These are phyloP conservation scores for Parnassius mnemosyne DNA, from an alignment of 2,888 invertebrate species.

Conservation along the genomic window DNA sequence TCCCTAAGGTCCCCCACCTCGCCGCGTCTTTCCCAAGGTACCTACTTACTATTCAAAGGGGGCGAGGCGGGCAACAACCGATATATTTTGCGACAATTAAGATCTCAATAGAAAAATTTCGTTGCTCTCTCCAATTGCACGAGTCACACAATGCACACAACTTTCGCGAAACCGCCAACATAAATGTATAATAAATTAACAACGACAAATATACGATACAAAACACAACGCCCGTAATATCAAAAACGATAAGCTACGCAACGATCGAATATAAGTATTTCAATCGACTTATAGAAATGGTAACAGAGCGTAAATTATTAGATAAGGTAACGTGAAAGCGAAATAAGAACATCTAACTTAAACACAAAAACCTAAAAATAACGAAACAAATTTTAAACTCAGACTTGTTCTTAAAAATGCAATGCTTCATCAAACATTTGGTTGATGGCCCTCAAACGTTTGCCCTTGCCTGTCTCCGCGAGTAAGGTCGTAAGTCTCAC, in stretches of 20 bases:
- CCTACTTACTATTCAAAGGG: conserved; percentile 76
- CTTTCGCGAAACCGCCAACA: conserved; percentile 42
- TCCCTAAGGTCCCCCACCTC: conserved; percentile 32
- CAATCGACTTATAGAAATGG: conserved; percentile 56
- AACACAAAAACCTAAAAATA: conserved; percentile 54
- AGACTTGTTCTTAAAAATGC: conserved; percentile 61
- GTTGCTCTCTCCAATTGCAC: conserved; percentile 56
- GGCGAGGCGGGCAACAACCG: conserved; percentile 68
- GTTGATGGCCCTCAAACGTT: conserved; percentile 49
- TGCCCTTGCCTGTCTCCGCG: conserved; percentile 43
- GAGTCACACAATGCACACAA: conserved; percentile 47
- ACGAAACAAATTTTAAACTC: conserved; percentile 58
- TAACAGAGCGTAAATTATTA: conserved; percentile 64
- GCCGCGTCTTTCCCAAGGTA: conserved; percentile 45
- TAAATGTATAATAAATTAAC: conserved; percentile 39
- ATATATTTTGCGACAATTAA: conserved; percentile 78
- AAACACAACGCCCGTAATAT: conserved; percentile 41
- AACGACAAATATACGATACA: conserved; percentile 32
- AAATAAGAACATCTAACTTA: conserved; percentile 45
- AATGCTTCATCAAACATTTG: conserved; percentile 58
- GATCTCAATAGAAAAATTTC: conserved; percentile 67
- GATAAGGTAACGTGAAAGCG: conserved; percentile 52
- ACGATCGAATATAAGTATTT: conserved; percentile 29
- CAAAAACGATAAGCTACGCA: conserved; percentile 37
- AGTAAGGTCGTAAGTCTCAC: conserved; percentile 39